phyloP scores from a whole-genome alignment of 2,797 vertebrate species.

The Ctenopoma multispine region DNA sequence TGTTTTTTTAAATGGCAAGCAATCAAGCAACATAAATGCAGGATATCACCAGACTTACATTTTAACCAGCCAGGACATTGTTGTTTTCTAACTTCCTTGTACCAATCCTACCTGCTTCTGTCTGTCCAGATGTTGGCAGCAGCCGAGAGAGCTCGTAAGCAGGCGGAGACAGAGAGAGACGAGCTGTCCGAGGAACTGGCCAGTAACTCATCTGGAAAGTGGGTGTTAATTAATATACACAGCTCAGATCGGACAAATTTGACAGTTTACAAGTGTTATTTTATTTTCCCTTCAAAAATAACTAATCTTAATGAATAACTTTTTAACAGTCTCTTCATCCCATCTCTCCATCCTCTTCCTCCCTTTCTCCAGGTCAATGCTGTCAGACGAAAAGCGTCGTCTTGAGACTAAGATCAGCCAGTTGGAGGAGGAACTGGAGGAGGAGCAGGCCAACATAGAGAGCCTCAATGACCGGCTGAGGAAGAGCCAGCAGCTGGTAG shows the following conservation, averaged over 20 bases:
- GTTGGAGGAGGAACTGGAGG: constrained; percentile 96
- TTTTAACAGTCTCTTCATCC: no score
- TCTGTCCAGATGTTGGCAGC: constrained; percentile 82
- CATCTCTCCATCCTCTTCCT: background rate
- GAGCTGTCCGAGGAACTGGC: constrained; percentile 93
- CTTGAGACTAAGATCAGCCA: constrained; percentile 92
- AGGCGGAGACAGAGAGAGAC: constrained; percentile 92
- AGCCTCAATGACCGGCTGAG: constrained; percentile 92
- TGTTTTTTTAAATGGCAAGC: no score
- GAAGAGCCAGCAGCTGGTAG: constrained; percentile 93
- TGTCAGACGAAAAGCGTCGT: constrained; percentile 93
- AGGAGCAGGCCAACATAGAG: constrained; percentile 93
- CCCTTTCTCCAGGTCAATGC: constrained; percentile 81
- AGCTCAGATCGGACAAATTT: no score
- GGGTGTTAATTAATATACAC: constrained; percentile 41
- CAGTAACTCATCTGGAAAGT: constrained; percentile 91
- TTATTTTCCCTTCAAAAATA: no score
- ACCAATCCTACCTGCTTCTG: background rate
- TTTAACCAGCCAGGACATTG: background rate
- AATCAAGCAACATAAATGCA: no score
- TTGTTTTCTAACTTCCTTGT: background rate
- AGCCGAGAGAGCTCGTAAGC: constrained; percentile 92
- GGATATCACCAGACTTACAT: no score
- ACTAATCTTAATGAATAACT: no score
- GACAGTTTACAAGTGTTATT: no score